phyloP scores from a whole-genome alignment of 2,888 invertebrate genomes.

The Cryptus armator region DNA sequence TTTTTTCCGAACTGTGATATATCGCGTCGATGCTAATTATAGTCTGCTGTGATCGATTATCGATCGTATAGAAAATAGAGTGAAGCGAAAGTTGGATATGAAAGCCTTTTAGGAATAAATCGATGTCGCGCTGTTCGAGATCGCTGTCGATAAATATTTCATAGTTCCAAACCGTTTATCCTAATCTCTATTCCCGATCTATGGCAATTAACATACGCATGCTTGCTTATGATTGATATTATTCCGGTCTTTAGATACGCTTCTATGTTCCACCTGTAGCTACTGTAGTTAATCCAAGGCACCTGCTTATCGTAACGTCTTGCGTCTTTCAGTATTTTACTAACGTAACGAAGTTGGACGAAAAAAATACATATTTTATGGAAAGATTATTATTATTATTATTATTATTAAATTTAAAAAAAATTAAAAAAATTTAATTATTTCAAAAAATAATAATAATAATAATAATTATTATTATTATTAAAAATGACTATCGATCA shows the following conservation, averaged over 20 bases:
- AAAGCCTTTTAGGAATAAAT: slow-evolving; percentile 3
- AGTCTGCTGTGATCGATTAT: too few species aligned
- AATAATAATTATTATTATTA: too few species aligned
- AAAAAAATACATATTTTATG: background rate
- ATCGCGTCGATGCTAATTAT: background rate
- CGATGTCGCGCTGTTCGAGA: slow-evolving; percentile 7
- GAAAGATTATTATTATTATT: too few species aligned
- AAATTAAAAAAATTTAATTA: too few species aligned
- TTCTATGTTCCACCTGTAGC: slow-evolving; percentile 1
- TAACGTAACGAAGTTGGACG: background rate
- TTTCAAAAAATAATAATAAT: too few species aligned
- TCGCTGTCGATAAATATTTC: slow-evolving; percentile 21
- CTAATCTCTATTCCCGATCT: slow-evolving; percentile 31
- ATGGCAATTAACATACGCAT: slow-evolving; percentile 36
- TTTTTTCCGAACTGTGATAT: background rate
- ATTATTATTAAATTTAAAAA: too few species aligned
- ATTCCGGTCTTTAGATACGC: slow-evolving; percentile 14
- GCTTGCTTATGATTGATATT: slow-evolving; percentile 52
- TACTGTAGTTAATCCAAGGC: background rate
- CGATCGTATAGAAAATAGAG: background rate
- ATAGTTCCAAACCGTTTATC: slow-evolving; percentile 30
- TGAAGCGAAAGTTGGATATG: background rate
- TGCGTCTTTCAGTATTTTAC: background rate
- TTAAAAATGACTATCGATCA: too few species aligned
- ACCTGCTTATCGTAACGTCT: slow-evolving; percentile 19